phyloP scores from a whole-genome alignment of 1,140 invertebrate genomes.

The Drosophila varians region DNA sequence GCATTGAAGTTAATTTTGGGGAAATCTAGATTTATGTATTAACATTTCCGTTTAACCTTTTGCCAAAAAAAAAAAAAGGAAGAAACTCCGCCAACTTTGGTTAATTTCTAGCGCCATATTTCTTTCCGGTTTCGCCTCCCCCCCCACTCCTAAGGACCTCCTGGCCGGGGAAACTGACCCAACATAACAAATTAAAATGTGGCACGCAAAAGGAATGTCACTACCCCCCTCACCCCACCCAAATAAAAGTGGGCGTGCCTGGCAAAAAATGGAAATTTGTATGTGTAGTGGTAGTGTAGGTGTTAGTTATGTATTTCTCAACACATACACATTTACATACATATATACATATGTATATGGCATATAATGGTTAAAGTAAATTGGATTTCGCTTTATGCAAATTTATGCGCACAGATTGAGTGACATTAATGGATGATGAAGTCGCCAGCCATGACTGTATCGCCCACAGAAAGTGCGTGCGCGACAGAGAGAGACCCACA shows the following conservation, averaged over 20 bases:
- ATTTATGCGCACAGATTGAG: conserved; percentile 80
- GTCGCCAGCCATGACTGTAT: conserved; percentile 45
- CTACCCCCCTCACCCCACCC: not conserved
- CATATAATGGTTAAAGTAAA: conserved; percentile 54
- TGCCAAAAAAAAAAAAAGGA: not conserved
- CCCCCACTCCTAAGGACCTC: too few relatives aligned
- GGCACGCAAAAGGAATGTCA: conserved; percentile 48
- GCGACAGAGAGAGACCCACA: not conserved
- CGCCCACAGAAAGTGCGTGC: not conserved
- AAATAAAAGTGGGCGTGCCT: not conserved
- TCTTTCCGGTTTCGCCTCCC: conserved; percentile 18
- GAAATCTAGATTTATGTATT: not conserved
- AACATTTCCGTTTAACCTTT: not conserved
- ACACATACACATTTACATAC: not conserved
- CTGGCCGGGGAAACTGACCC: conserved; percentile 3
- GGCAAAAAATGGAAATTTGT: conserved; percentile 60
- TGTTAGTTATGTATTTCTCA: conserved; percentile 2
- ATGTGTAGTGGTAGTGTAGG: too few relatives aligned
- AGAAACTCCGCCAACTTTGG: not conserved
- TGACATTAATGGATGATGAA: conserved; percentile 80
- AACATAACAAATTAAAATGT: conserved; percentile 65
- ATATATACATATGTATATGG: not conserved
- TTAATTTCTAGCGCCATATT: conserved; percentile 30
- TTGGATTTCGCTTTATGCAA: conserved; percentile 79
- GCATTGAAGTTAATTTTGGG: not conserved